Evolutionary conservation across 2,797 vertebrate genomes (phyloP), one percentile per base, ranked within the genome.

Genomic region (Alectoris magna): DNA sequence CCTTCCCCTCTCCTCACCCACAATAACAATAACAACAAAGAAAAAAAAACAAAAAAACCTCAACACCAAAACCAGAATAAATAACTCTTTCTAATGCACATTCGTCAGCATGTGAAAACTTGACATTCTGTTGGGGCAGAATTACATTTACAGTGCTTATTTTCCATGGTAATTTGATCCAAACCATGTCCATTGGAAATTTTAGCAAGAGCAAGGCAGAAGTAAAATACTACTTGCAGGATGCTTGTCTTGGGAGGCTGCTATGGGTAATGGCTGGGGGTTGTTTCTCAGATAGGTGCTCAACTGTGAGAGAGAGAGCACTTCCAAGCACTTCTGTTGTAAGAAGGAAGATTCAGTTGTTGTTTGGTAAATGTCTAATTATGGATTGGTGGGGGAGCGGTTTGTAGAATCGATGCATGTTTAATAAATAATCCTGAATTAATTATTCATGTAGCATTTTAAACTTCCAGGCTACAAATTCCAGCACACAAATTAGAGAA

Each of bases 111-210:
- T 97, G 97, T 98, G 95, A 97, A 97, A 98, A 95, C 92, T 91
- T 96, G 96, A 95, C 96, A 91, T 96, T 97, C 92, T 97, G 94
- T 98, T 98, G 97, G 96, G 97, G 96, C 91, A 90, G 98, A 96
- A 60, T 96, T 85, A 95, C 94, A 96, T 96, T 92, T 34, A 95
- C 97, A 95, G 69, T 97, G 86, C 93, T 96, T 97, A 97, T 96
- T 97, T 91, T 95, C 97, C 93, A 79, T 97, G 96, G 96, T 97
- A 94, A 95, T 97, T 97, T 96, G 72, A 97, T 97, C 96, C 76
- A 53, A 94, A 90, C 64, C 67, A 59, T 89, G 84, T 94, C 91
- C 94, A 92, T 79, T 91, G 12, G 90, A 96, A 97, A 95, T 95
- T 89, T 94, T 83, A 94, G 26, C 81, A 91, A 89, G 82, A 88